Evolutionary conservation across 2,888 invertebrate species (phyloP), one percentile per base, ranked within the genome.

Genomic region (Scrobipalpa costella): DNA sequence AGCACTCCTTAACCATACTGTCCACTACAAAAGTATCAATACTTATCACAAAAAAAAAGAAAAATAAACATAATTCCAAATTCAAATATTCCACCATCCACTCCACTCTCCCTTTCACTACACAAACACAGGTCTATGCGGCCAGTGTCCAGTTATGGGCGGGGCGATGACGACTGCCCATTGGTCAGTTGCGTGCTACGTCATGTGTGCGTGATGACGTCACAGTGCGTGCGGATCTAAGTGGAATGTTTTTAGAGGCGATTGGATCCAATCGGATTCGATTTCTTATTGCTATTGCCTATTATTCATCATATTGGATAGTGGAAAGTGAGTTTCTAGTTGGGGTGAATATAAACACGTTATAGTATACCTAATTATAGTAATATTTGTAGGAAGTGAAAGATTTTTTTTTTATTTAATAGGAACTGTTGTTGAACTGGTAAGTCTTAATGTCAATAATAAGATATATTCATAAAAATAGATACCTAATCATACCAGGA

Each of bases 131-230:
- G 1, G 19, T 27, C 13, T 40, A 9, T 19, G 59, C 74, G 77
- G 71, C 81, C 80, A 75, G 59, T 80, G 85, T 80, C 84, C 84
- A 79, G 72, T 66, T 64, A 62, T 69, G 73, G 84, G 85, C 77
- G 83, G 75, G 78, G 84, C 76, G 7, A 65, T 66, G n/a, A 38
- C 63, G 13, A 70, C 72, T 79, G 79, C 74, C 82, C 81, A 87
- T 86, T 86, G 86, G 87, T 83, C 85, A 83, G 67, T 44, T 40
- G 49, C 61, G 49, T 63, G 40, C 69, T 59, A 65, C 52, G 63
- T 57, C 58, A 61, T 47, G 58, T 50, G 52, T 62, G 67, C 63
- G 52, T 66, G 61, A 62, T 63, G 57, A 55, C 55, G 55, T 34
- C 34, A 55, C 55, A 33, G 59, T 57, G 52, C 55, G 38, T 63